Conservation (phyloP, 2,888 invertebrate genomes). For the Hyppa rectilinea region DNA sequence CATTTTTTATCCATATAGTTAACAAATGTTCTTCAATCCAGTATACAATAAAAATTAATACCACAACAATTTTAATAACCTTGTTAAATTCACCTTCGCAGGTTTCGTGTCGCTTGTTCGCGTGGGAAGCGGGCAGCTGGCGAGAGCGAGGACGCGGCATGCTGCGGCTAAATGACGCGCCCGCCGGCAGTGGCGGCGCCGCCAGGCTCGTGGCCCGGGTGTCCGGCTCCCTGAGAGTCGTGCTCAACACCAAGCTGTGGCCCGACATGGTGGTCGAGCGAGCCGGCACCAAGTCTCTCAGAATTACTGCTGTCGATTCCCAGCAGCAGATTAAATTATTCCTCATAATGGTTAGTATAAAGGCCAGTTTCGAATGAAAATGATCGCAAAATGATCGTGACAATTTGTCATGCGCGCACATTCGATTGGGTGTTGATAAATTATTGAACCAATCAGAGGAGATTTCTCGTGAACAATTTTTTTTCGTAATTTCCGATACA, state of each 20-base stretch:
- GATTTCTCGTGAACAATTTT: no score
- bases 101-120: slow-evolving; percentile 96
- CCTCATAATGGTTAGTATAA: slow-evolving; percentile 93
- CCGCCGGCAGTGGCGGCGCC: slow-evolving; percentile 71
- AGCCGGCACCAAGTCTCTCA: slow-evolving; percentile 96
- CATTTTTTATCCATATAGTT: background rate
- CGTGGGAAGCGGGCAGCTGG: slow-evolving; percentile 97
- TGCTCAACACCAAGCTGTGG: slow-evolving; percentile 98
- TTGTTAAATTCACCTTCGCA: slow-evolving; percentile 71
- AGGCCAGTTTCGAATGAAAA: no score
- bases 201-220: slow-evolving; percentile 97
- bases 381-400: no score
- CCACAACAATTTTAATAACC: background rate
- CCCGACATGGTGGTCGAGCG: slow-evolving; percentile 97
- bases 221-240: slow-evolving; percentile 96
- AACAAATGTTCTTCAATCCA: background rate
- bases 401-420: no score
- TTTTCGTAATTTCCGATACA: no score
- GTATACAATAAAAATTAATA: background rate
- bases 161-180: slow-evolving; percentile 95
- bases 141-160: slow-evolving; percentile 97
- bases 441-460: no score
- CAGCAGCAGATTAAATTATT: slow-evolving; percentile 96
- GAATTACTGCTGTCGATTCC: slow-evolving; percentile 96
- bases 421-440: no score